A percentile compares a stretch with the other conserved stretches of the same genome.
Evolutionary conservation across 2,888 invertebrate species (phyloP).

Genomic region (Pasiphila rectangulata): DNA sequence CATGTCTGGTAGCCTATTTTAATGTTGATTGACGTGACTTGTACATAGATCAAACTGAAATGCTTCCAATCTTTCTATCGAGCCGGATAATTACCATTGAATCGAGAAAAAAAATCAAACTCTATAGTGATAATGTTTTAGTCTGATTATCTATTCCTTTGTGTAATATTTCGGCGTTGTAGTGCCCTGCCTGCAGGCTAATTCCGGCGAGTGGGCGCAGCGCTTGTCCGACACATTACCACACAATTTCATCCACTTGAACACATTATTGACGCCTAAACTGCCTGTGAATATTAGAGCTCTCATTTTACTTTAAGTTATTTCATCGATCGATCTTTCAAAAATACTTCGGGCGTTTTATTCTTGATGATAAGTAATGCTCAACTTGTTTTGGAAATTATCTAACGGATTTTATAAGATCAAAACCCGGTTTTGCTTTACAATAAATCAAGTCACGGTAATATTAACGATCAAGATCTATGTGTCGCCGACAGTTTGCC

Average conservation of each 20-base stretch:
- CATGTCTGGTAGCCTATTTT: conserved; percentile 1
- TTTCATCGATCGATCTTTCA: conserved; percentile 17
- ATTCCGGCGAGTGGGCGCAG: conserved; percentile 48
- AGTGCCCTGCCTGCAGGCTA: conserved; percentile 40
- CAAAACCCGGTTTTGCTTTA: background rate
- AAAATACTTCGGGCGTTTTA: conserved; percentile 11
- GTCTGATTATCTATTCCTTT: conserved; percentile 11
- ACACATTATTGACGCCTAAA: conserved; percentile 38
- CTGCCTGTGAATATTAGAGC: conserved; percentile 25
- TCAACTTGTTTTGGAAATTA: conserved; percentile 18
- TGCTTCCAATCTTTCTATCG: background rate
- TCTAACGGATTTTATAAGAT: background rate
- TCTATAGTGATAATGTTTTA: conserved; percentile 6
- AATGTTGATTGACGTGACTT: conserved; percentile 7
- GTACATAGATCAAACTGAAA: conserved; percentile 1
- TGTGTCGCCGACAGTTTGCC: conserved; percentile 7
- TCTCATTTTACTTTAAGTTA: conserved; percentile 19
- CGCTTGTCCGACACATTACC: conserved; percentile 66
- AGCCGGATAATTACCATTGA: too few species aligned
- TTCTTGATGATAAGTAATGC: background rate
- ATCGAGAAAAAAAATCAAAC: too few species aligned
- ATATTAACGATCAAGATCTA: conserved; percentile 2
- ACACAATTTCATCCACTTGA: conserved; percentile 66
- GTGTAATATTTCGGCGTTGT: conserved; percentile 25
- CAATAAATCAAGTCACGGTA: conserved; percentile 7